Evolutionary conservation across 2,888 invertebrate genomes (phyloP).

Genomic region (Drosophila dives): DNA sequence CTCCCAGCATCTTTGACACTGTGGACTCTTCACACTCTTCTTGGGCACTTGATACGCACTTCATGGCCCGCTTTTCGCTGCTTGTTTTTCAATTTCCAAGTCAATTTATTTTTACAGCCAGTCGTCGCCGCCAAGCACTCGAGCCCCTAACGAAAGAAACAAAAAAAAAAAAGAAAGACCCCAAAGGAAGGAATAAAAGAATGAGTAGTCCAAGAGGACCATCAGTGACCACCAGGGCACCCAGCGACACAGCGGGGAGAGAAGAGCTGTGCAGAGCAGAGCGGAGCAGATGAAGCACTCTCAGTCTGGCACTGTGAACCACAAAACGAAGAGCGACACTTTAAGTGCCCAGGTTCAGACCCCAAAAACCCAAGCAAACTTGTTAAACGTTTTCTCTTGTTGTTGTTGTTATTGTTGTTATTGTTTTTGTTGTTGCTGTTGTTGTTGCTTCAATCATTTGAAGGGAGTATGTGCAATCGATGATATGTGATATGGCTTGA

Average conservation of each 20-base stretch:
- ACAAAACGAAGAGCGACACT: conserved; percentile 76
- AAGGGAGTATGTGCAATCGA: conserved; percentile 44
- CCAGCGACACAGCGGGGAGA: background rate
- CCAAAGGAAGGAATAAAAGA: background rate
- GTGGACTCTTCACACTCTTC: conserved; percentile 8
- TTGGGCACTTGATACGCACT: conserved; percentile 58
- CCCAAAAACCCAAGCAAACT: conserved; percentile 50
- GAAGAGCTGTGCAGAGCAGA: conserved; percentile 2
- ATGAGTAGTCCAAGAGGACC: conserved; percentile 43
- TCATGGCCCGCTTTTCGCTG: conserved; percentile 55
- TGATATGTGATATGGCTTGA: conserved; percentile 55
- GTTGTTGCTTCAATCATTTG: conserved; percentile 43
- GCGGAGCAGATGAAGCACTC: conserved; percentile 37
- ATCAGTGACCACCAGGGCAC: conserved; percentile 7
- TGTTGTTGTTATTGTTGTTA: conserved; percentile 5
- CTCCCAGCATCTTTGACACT: conserved; percentile 17
- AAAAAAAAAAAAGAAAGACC: background rate
- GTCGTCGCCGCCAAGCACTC: conserved; percentile 47
- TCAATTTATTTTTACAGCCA: conserved; percentile 79
- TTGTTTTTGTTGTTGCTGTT: conserved; percentile 5
- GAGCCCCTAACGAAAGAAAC: conserved; percentile 18
- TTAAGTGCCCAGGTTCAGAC: conserved; percentile 57
- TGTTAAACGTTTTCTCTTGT: conserved; percentile 47
- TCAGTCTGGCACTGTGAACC: conserved; percentile 50
- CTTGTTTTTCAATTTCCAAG: conserved; percentile 78